A percentile compares a stretch with the other conserved stretches of the same genome.
Evolutionary conservation across 2,888 invertebrate genomes (phyloP).

Genomic region (Lamproptera curius): DNA sequence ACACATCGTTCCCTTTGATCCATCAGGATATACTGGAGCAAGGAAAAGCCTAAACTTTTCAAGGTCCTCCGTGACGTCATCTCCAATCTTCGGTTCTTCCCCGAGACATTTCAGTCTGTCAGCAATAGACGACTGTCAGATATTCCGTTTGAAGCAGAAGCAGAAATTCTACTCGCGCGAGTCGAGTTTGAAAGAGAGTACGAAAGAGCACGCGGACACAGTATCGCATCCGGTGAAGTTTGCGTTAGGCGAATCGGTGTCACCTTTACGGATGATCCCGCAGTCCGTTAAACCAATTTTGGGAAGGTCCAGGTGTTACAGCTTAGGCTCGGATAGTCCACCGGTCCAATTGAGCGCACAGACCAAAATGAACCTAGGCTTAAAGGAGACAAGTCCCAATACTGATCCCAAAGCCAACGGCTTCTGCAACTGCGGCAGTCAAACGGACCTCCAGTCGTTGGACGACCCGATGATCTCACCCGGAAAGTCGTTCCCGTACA

Average conservation of each 20-base stretch:
- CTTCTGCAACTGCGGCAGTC: slow-evolving; percentile 85
- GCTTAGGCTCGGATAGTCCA: slow-evolving; percentile 78
- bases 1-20: slow-evolving; percentile 87
- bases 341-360: slow-evolving; percentile 79
- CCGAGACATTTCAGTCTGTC: slow-evolving; percentile 84
- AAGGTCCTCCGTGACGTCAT: slow-evolving; percentile 59
- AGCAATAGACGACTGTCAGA: slow-evolving; percentile 79
- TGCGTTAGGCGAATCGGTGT: slow-evolving; percentile 83
- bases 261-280: slow-evolving; percentile 57
- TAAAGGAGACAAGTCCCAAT: slow-evolving; percentile 71
- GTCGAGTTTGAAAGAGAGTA: slow-evolving; percentile 63
- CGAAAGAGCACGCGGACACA: slow-evolving; percentile 45
- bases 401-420: slow-evolving; percentile 55
- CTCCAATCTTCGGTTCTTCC: slow-evolving; percentile 74
- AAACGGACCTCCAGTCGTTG: slow-evolving; percentile 83
- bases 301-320: slow-evolving; percentile 80
- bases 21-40: slow-evolving; percentile 76
- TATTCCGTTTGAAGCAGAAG: slow-evolving; percentile 65
- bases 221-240: slow-evolving; percentile 78
- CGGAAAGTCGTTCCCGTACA: slow-evolving; percentile 63
- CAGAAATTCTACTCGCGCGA: slow-evolving; percentile 66
- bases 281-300: slow-evolving; percentile 45
- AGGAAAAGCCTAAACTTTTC: slow-evolving; percentile 59
- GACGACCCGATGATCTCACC: slow-evolving; percentile 76
- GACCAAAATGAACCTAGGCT: slow-evolving; percentile 81